phyloP scores from a whole-genome alignment of 2,797 vertebrate species.

The Aplochiton taeniatus region DNA sequence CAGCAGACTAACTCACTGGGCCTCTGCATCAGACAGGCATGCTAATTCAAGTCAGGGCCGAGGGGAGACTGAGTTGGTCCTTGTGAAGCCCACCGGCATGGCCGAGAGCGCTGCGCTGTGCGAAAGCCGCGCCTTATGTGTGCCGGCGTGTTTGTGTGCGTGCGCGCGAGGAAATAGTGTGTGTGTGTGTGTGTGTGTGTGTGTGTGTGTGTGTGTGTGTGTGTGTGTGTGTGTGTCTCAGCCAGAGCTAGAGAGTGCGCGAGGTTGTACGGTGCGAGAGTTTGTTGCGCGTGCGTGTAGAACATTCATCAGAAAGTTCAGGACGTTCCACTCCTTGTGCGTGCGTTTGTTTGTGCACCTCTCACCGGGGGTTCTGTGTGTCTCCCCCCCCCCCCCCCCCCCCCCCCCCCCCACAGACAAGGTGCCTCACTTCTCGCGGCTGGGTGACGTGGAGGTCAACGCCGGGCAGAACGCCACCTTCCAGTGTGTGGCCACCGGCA shows the following conservation, averaged over 20 bases:
- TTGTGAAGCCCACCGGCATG: no score
- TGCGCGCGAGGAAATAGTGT: background rate
- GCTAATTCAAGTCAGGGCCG: background rate
- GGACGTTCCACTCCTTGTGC: background rate
- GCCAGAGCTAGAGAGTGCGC: no score
- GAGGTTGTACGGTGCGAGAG: no score
- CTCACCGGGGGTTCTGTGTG: constrained; percentile 13
- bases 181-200: constrained; percentile 3
- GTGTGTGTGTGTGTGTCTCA: no score
- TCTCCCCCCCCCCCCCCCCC: background rate
- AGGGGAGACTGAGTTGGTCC: background rate
- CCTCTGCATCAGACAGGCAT: background rate
- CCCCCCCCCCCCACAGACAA: constrained; percentile 82
- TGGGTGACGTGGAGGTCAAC: constrained; percentile 97
- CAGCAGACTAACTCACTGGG: no score
- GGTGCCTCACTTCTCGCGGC: constrained; percentile 95
- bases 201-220: background rate
- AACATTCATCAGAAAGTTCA: background rate
- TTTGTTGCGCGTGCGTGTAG: background rate
- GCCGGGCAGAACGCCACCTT: constrained; percentile 98
- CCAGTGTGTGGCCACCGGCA: constrained; percentile 94
- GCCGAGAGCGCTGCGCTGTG: constrained; percentile 14
- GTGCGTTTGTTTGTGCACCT: background rate
- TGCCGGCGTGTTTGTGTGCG: constrained; percentile 13
- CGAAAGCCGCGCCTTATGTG: constrained; percentile 43